These are phyloP conservation scores for Onychomys arenicola DNA, from an alignment of 2,797 vertebrate species.

Conservation along the genomic window DNA sequence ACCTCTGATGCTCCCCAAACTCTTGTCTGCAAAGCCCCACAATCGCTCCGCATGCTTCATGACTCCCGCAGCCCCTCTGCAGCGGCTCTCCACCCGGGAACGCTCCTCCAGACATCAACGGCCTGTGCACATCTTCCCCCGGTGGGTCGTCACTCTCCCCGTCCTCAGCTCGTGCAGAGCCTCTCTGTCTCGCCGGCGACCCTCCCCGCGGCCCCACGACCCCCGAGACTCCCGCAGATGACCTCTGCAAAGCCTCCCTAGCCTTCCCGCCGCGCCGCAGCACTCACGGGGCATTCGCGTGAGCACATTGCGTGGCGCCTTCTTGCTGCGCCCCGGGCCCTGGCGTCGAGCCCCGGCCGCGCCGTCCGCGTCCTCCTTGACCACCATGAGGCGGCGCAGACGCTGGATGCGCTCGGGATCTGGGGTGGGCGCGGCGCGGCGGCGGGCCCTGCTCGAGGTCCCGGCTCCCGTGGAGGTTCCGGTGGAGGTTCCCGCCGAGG, in stretches of 20 bases:
- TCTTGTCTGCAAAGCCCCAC: neutral
- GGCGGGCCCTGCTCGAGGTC: conserved; percentile 84
- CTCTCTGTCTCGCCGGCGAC: neutral
- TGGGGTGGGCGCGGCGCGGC: conserved; percentile 89
- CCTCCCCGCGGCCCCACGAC: neutral
- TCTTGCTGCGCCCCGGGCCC: conserved; percentile 80
- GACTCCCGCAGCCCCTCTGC: neutral
- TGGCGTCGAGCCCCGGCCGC: conserved; percentile 76
- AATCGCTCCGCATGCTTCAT: neutral
- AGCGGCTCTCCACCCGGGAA: neutral
- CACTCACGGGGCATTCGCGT: conserved; percentile 95
- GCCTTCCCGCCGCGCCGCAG: fast-evolving
- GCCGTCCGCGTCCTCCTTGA: conserved; percentile 87
- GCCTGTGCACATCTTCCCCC: neutral
- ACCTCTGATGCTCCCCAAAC: neutral
- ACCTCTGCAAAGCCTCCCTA: neutral
- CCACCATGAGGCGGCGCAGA: conserved; percentile 93
- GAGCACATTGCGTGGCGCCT: conserved; percentile 93
- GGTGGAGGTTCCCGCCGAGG: conserved; percentile 88
- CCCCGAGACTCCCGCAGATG: neutral
- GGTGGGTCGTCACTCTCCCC: neutral
- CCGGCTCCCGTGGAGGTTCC: conserved; percentile 78
- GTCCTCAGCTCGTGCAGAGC: neutral
- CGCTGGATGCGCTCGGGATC: conserved; percentile 92
- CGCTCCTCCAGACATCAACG: neutral